Evolutionary conservation across 2,797 vertebrate genomes (phyloP).

Genomic region (Otolemur crassicaudatus): DNA sequence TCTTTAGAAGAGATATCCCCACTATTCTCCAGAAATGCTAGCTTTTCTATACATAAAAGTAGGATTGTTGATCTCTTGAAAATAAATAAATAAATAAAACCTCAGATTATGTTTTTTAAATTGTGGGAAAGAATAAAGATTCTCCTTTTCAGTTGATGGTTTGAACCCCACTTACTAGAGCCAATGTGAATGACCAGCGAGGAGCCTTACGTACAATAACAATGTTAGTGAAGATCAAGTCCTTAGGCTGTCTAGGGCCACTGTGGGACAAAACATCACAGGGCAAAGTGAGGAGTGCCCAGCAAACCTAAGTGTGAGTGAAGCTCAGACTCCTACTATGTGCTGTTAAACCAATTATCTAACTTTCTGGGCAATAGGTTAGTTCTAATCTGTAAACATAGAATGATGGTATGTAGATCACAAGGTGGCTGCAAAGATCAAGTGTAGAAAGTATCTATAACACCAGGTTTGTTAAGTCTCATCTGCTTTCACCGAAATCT

Average conservation of each 20-base stretch:
- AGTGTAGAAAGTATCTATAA: not conserved
- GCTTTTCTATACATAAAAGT: too few relatives aligned
- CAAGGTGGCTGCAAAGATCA: not conserved
- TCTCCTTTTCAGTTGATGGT: not conserved
- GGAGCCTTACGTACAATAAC: not conserved
- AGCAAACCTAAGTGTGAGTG: not conserved
- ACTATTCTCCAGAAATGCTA: too few relatives aligned
- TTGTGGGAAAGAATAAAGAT: not conserved
- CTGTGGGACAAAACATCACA: not conserved
- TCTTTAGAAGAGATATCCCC: too few relatives aligned
- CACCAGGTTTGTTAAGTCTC: not conserved
- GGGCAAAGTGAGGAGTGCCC: not conserved
- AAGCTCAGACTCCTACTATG: not conserved
- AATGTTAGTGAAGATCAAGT: not conserved
- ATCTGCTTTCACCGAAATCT: slow-evolving; percentile 13
- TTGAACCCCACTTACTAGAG: not conserved
- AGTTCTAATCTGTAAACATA: not conserved
- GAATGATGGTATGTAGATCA: not conserved
- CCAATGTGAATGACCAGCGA: not conserved
- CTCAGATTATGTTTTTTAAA: not conserved
- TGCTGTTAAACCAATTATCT: not conserved
- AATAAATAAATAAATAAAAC: too few relatives aligned
- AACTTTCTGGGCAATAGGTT: not conserved
- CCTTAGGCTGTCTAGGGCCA: not conserved
- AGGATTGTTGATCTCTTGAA: too few relatives aligned